These are phyloP conservation scores for Sphenodon punctatus DNA, from an alignment of 2,797 vertebrate species.

Conservation along the genomic window DNA sequence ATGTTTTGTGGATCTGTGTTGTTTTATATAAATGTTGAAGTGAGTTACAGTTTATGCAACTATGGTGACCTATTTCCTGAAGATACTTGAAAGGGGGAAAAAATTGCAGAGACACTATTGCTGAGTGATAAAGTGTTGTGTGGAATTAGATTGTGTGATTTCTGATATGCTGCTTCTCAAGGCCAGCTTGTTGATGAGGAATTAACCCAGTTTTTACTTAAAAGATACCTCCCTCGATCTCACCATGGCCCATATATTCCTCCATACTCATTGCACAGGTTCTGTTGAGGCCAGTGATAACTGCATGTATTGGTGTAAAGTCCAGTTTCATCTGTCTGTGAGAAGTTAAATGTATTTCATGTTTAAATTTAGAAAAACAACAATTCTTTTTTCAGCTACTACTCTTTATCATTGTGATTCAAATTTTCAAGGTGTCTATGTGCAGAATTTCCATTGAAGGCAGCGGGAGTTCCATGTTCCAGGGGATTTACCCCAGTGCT, in stretches of 20 bases:
- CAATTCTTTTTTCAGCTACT: conserved; percentile 10
- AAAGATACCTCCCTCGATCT: not conserved
- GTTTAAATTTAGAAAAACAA: not conserved
- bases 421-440: conserved; percentile 9
- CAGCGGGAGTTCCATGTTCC: not conserved
- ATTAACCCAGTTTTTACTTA: conserved; percentile 43
- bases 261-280: not conserved
- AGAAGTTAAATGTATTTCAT: conserved; percentile 29
- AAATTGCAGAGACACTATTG: conserved; percentile 62
- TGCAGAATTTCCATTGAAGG: not conserved
- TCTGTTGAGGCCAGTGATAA: not conserved
- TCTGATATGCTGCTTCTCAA: conserved; percentile 70
- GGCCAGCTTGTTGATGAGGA: conserved; percentile 57
- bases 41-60: conserved; percentile 76
- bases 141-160: conserved; percentile 56
- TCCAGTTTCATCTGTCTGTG: not conserved
- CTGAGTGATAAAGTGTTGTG: conserved; percentile 58
- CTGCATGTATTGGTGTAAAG: not conserved
- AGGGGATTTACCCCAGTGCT: not conserved
- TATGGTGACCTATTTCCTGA: conserved; percentile 87
- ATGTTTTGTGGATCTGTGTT: conserved; percentile 72
- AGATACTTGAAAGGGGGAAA: conserved; percentile 90
- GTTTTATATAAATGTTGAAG: conserved; percentile 72
- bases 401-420: conserved; percentile 5
- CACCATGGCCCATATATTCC: conserved; percentile 41